Evolutionary conservation across 2,113 vertebrate genomes (phyloP), one percentile per base, ranked within the genome.

Genomic region (Elephas maximus): DNA sequence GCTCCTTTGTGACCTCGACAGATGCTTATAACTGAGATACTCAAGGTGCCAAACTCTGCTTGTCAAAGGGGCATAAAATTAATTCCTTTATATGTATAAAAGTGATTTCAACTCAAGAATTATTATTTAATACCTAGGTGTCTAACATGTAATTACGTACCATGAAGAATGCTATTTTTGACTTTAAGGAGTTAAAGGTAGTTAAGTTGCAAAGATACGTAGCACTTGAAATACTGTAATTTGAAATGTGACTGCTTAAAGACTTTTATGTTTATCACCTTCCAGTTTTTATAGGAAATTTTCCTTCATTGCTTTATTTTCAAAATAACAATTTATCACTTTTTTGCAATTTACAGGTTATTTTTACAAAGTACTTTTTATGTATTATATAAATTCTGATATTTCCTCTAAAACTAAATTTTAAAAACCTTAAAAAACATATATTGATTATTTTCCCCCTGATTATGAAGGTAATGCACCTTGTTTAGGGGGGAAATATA

Each of bases 231-330:
- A 95, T 93, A 74, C 24, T 62, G 6, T 93, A 89, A 28, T 71
- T 51, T 62, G 28, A 86, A 87, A 81, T 90, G 77, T 86, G 45
- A 0, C 48, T 37, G 10, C 18, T 88, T 60, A 93, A 95, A 76
- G 51, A 87, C 15, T 48, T 85, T 30, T 71, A 53, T 77, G n/a
- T 77, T 69, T 63, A 73, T 63, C 91, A 41, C 23, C 23, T 82
- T 5, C 7, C 11, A 51, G 12, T 45, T 63, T 91, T 53, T n/a
- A 45, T 26, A 53, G 65, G 18, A 82, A 71, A 73, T 91, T 8
- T 93, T 44, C 30, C 12, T 71, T 73, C 8, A 6, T 92, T 90
- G 18, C 24, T 95, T 94, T 94, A 83, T 94, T 95, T 92, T 81
- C 6, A 44, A 60, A 81, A 18, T 76, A 76, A 51, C 21, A 88